phyloP scores from a whole-genome alignment of 2,113 vertebrate genomes.

The Pluvianellus socialis region DNA sequence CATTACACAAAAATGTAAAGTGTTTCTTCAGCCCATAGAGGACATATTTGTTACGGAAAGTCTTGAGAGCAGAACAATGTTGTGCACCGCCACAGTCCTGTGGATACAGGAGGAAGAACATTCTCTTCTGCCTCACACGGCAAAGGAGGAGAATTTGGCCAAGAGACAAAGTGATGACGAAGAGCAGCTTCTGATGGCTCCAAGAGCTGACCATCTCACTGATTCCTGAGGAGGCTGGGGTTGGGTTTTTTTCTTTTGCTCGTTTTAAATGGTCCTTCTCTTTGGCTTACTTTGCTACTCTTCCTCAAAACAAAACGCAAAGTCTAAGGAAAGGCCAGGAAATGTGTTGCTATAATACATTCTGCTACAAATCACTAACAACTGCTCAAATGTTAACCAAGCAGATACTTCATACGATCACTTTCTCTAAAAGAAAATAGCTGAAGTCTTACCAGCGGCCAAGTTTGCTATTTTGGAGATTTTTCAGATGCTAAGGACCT shows the following conservation, averaged over 20 bases:
- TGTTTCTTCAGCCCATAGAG: not conserved
- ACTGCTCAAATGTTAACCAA: not conserved
- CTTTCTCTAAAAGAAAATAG: not conserved
- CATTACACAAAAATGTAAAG: not conserved
- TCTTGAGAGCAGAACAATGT: not conserved
- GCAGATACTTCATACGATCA: not conserved
- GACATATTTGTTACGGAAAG: not conserved
- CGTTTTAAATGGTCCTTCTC: not conserved
- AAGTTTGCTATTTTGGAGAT: not conserved
- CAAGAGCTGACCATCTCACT: not conserved
- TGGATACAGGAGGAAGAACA: not conserved
- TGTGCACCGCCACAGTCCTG: not conserved
- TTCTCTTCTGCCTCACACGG: not conserved
- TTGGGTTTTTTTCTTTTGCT: not conserved
- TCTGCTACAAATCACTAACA: not conserved
- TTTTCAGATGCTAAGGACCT: not conserved
- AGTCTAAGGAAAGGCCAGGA: not conserved
- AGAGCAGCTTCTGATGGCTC: not conserved
- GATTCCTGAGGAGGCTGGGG: not conserved
- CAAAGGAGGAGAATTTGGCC: not conserved
- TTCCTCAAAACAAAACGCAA: not conserved
- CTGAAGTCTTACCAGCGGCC: not conserved
- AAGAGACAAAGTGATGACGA: not conserved
- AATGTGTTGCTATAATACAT: not conserved
- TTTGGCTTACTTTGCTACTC: rapidly evolving